Evolutionary conservation across 2,113 vertebrate genomes (phyloP).

Genomic region (Grallaria varia): DNA sequence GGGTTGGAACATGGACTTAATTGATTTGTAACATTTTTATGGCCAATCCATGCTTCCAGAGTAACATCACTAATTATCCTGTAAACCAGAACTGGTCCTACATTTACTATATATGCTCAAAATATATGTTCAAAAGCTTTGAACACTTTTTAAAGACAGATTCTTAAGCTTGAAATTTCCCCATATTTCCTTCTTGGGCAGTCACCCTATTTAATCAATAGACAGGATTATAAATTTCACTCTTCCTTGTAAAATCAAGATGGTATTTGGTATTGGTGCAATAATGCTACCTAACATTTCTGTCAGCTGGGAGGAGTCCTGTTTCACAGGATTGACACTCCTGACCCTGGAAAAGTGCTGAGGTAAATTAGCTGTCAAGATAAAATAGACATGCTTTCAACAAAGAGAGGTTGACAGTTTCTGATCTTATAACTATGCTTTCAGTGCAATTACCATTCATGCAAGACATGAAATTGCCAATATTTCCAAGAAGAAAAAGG

Average conservation of each 20-base stretch:
- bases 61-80: not conserved
- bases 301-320: not conserved
- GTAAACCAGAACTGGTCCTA: not conserved
- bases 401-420: not conserved
- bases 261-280: not conserved
- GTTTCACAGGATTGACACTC: not conserved
- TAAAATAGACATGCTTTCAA: not conserved
- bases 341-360: not conserved
- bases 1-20: not conserved
- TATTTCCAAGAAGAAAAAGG: not conserved
- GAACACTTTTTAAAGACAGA: not conserved
- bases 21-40: not conserved
- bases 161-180: not conserved
- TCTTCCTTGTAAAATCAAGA: not conserved
- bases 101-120: not conserved
- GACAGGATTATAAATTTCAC: not conserved
- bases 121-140: not conserved
- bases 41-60: not conserved
- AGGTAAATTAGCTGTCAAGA: not conserved
- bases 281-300: not conserved
- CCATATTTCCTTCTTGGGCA: not conserved
- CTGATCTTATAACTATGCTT: not conserved
- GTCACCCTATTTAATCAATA: not conserved
- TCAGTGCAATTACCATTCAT: not conserved
- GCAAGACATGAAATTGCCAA: not conserved